Conservation (phyloP, 2,113 vertebrate species). For the Gopherus flavomarginatus region DNA sequence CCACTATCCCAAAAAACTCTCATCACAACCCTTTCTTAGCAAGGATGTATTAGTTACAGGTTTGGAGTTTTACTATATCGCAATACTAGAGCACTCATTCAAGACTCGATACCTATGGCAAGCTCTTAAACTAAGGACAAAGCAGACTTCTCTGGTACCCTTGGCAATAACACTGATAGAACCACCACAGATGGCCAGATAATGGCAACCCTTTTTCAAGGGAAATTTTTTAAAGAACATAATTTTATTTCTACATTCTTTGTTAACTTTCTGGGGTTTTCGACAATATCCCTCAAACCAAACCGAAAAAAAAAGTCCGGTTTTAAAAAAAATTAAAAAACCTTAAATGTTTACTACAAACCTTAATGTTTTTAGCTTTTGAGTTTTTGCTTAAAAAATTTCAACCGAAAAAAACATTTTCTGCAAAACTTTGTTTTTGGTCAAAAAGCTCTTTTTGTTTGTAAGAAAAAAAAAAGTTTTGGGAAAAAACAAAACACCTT, state of each 20-base stretch:
- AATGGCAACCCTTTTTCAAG: background rate
- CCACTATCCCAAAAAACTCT: background rate
- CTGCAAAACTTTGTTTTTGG: background rate
- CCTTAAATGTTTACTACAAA: background rate
- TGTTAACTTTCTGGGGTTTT: background rate
- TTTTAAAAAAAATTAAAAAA: no score
- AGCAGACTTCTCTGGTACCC: accelerated
- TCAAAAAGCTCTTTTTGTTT: background rate
- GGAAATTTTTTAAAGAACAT: background rate
- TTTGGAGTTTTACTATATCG: background rate
- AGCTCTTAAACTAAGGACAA: background rate
- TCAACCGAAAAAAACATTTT: background rate
- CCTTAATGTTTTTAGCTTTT: background rate
- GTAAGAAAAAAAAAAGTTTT: background rate
- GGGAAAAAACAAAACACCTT: background rate
- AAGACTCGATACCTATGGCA: accelerated
- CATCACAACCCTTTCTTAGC: background rate
- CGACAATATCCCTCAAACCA: background rate
- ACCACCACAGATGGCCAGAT: background rate
- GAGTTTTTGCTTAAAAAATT: background rate
- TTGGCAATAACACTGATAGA: accelerated
- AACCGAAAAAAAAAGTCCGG: background rate
- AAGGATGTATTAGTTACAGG: background rate
- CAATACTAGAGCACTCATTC: background rate
- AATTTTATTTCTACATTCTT: background rate